phyloP scores from a whole-genome alignment of 2,888 invertebrate species.

The Heliconius charithonia region DNA sequence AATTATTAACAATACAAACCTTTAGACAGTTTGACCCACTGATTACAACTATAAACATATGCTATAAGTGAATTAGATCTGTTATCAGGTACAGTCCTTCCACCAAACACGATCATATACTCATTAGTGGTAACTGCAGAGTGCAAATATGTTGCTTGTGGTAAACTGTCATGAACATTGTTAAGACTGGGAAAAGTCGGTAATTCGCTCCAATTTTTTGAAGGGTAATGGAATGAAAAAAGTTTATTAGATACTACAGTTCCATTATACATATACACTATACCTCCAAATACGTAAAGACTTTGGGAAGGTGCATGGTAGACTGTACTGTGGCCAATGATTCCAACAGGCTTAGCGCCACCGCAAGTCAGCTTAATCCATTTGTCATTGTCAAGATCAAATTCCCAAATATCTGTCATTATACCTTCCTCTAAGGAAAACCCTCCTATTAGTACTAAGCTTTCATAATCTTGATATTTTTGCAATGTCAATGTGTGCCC shows the following conservation, averaged over 20 bases:
- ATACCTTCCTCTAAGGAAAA: slow-evolving; percentile 90
- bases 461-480: slow-evolving; percentile 88
- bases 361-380: slow-evolving; percentile 88
- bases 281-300: slow-evolving; percentile 95
- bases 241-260: slow-evolving; percentile 90
- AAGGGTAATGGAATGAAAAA: slow-evolving; percentile 90
- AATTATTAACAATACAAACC: slow-evolving; percentile 57
- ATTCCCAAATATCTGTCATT: slow-evolving; percentile 90
- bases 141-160: slow-evolving; percentile 92
- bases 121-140: slow-evolving; percentile 94
- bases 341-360: slow-evolving; percentile 90
- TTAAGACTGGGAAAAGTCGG: slow-evolving; percentile 88
- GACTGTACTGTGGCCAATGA: slow-evolving; percentile 95
- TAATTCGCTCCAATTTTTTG: slow-evolving; percentile 90
- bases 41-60: slow-evolving; percentile 94
- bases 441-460: slow-evolving; percentile 93
- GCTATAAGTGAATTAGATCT: slow-evolving; percentile 91
- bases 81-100: slow-evolving; percentile 88
- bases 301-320: slow-evolving; percentile 92
- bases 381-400: slow-evolving; percentile 88
- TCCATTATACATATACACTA: slow-evolving; percentile 88
- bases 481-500: slow-evolving; percentile 95
- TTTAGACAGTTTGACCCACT: slow-evolving; percentile 90
- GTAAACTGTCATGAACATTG: slow-evolving; percentile 83
- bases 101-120: slow-evolving; percentile 96